A percentile compares a stretch with the other conserved stretches of the same genome.
Conservation (phyloP, 2,888 invertebrate species). For the Brachypalpus laphriformis region DNA sequence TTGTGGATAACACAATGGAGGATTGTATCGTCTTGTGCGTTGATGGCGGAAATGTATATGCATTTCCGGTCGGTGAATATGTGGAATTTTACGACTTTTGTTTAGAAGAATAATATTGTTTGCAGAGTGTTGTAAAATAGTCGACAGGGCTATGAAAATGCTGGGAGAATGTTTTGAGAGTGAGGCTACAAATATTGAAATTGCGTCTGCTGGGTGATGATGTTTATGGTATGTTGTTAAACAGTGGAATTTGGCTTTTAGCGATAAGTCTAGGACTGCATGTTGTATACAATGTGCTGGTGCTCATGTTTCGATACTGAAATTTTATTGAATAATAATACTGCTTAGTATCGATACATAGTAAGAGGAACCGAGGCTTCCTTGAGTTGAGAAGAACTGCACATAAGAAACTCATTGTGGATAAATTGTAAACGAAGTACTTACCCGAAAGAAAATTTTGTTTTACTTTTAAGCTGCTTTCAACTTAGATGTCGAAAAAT, state of each 20-base stretch:
- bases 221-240: not conserved
- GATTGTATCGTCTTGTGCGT: slow-evolving; percentile 7
- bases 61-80: slow-evolving; percentile 52
- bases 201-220: not conserved
- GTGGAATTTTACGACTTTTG: slow-evolving; percentile 5
- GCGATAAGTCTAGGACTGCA: not conserved
- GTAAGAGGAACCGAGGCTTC: too few species aligned
- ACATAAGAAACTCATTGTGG: too few species aligned
- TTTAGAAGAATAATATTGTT: not conserved
- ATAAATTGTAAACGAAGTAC: too few species aligned
- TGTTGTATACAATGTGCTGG: too few species aligned
- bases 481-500: too few species aligned
- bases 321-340: not conserved
- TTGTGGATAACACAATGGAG: slow-evolving; percentile 14
- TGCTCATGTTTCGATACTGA: not conserved
- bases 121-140: not conserved
- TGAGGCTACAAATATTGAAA: not conserved
- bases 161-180: not conserved
- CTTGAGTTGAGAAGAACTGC: too few species aligned
- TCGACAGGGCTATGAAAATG: not conserved
- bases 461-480: too few species aligned
- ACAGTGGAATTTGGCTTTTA: not conserved
- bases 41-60: slow-evolving; percentile 54
- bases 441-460: too few species aligned
- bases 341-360: not conserved